phyloP scores from a whole-genome alignment of 2,888 invertebrate species.

The Melanostoma mellinum region DNA sequence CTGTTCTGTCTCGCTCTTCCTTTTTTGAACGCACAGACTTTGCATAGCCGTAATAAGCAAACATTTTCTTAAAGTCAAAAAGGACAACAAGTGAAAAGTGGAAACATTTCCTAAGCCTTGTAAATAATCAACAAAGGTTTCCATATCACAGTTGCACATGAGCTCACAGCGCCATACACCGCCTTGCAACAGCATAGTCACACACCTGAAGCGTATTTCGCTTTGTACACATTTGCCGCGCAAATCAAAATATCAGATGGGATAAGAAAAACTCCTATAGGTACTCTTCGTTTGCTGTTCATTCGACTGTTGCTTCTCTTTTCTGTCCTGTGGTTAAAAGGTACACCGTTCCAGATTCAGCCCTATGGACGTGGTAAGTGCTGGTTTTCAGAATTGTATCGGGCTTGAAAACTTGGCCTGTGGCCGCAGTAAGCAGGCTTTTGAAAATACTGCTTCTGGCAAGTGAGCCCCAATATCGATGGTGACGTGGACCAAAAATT shows the following conservation, averaged over 20 bases:
- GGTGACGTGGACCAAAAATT: too few relatives aligned
- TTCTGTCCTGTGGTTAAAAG: constrained; percentile 69
- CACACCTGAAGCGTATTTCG: not conserved
- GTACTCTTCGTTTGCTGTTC: constrained; percentile 63
- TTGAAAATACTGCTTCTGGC: too few relatives aligned
- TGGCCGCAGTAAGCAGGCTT: too few relatives aligned
- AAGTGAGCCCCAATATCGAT: too few relatives aligned
- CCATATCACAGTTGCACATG: too few relatives aligned
- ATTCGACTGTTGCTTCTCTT: constrained; percentile 68
- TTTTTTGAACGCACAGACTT: constrained; percentile 17
- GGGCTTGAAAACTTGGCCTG: not conserved
- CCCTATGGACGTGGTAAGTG: not conserved
- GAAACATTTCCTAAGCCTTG: constrained; percentile 51
- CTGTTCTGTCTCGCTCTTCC: not conserved
- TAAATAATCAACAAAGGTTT: constrained; percentile 48
- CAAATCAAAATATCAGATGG: constrained; percentile 61
- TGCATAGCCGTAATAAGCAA: constrained; percentile 45
- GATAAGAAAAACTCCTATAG: constrained; percentile 17
- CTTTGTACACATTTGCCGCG: constrained; percentile 34
- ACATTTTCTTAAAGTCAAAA: constrained; percentile 15
- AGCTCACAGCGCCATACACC: not conserved
- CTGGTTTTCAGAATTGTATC: not conserved
- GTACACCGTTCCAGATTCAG: constrained; percentile 70
- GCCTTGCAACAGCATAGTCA: not conserved
- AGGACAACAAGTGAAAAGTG: constrained; percentile 36